Evolutionary conservation across 2,113 vertebrate genomes (phyloP), one percentile per base, ranked within the genome.

Genomic region (Semnornis frantzii): DNA sequence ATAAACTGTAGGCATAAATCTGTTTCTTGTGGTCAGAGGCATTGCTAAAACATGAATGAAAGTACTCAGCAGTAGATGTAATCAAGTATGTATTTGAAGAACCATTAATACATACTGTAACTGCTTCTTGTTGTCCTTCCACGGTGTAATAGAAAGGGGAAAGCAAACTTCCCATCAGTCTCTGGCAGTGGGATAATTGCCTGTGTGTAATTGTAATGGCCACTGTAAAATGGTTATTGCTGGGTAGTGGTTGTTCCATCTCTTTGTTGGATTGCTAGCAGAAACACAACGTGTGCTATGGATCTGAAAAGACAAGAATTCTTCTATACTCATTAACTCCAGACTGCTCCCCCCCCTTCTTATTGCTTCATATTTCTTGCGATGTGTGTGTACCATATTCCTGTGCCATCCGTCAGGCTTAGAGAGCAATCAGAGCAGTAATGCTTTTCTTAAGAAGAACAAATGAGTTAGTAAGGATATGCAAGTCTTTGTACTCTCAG

Each of bases 21-120:
- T 96, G 87, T 94, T 97, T 97, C 95, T 95, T 82, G 71, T 91
- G 92, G 90, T 96, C 85, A 96, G 74, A 89, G 96, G 97, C 90
- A 94, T 97, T 98, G 96, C 81, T 94, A 94, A 96, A 97, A 96
- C 74, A 89, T 42, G 88, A 95, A 96, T 87, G 71, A 94, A 97
- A 97, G 94, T 95, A 94, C 60, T 96, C 60, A 85, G 44, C 34
- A 74, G 39, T 92, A 95, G 16, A 19, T 96, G 87, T 96, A 96
- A 97, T 97, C 94, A 97, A 97, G 91, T 94, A 95, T 96, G 91
- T 96, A 96, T 97, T 95, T 88, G 44, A 87, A 95, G 72, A 86
- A 66, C 27, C 46, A 81, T 74, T 95, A 65, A 82, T 96, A 66
- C 11, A 39, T 81, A n/a, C 58, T 93, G 93, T 76, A 95, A 77